phyloP scores from a whole-genome alignment of 2,888 invertebrate species.

The Amorpha juglandis region DNA sequence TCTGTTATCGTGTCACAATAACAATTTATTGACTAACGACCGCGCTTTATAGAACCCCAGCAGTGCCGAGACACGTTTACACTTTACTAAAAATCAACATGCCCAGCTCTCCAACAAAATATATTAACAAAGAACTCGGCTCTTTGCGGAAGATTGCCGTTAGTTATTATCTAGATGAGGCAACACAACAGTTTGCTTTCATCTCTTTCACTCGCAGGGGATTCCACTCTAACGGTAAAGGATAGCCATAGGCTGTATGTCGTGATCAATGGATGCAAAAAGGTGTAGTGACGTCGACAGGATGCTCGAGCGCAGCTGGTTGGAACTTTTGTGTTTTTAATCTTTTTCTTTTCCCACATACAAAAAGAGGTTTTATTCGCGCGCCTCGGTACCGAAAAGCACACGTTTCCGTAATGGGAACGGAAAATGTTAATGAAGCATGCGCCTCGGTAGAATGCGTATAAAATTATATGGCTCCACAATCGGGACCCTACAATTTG shows the following conservation, averaged over 20 bases:
- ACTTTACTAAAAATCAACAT: slow-evolving; percentile 64
- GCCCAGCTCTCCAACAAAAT: slow-evolving; percentile 57
- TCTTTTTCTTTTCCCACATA: slow-evolving; percentile 60
- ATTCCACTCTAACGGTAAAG: slow-evolving; percentile 47
- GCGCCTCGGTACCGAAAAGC: slow-evolving; percentile 69
- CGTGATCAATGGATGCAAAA: slow-evolving; percentile 73
- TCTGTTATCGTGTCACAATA: slow-evolving; percentile 63
- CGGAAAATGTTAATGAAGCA: slow-evolving; percentile 78
- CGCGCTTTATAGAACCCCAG: slow-evolving; percentile 52
- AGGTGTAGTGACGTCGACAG: slow-evolving; percentile 78
- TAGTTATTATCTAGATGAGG: slow-evolving; percentile 67
- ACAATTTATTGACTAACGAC: slow-evolving; percentile 66
- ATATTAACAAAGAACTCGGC: slow-evolving; percentile 66
- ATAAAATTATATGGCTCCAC: slow-evolving; percentile 61
- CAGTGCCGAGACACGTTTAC: slow-evolving; percentile 52
- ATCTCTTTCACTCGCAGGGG: slow-evolving; percentile 55
- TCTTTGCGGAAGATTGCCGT: slow-evolving; percentile 76
- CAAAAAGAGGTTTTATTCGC: slow-evolving; percentile 79
- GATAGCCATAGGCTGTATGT: slow-evolving; percentile 59
- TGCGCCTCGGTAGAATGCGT: slow-evolving; percentile 59
- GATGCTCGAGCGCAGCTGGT: slow-evolving; percentile 82
- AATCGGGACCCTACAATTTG: slow-evolving; percentile 57
- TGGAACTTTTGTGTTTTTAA: slow-evolving; percentile 75
- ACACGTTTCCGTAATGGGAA: slow-evolving; percentile 76
- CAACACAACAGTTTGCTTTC: slow-evolving; percentile 49